phyloP scores from a whole-genome alignment of 1,140 invertebrate species.

The Solenopsis fugax region DNA sequence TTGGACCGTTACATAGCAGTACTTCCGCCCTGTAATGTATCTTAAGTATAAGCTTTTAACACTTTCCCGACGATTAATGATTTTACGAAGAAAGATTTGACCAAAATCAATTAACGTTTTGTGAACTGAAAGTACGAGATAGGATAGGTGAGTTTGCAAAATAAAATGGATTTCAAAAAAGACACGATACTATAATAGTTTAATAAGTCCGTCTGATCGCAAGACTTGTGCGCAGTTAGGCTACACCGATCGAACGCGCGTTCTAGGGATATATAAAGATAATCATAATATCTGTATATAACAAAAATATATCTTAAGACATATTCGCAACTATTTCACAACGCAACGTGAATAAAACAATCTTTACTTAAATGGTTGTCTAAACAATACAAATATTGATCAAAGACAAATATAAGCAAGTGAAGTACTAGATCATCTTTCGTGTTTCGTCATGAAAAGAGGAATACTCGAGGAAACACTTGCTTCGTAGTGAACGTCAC shows the following conservation, averaged over 20 bases:
- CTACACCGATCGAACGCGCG: constrained; percentile 2
- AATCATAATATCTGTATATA: neutral
- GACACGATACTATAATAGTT: neutral
- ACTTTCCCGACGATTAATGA: constrained; percentile 23
- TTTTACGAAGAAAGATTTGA: neutral
- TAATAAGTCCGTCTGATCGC: constrained; percentile 18
- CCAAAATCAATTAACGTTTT: neutral
- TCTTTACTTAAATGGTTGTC: too few species aligned
- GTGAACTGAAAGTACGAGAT: neutral
- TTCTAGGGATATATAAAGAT: neutral
- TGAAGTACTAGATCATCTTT: constrained; percentile 10
- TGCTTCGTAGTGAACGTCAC: constrained; percentile 34
- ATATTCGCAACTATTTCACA: too few species aligned
- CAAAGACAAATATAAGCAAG: too few species aligned
- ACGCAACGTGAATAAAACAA: too few species aligned
- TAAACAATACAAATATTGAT: too few species aligned
- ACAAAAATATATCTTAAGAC: too few species aligned
- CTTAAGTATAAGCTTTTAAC: constrained; percentile 26
- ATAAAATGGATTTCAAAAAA: constrained; percentile 25
- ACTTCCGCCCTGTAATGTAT: constrained; percentile 43
- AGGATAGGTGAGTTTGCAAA: neutral
- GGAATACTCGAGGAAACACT: neutral
- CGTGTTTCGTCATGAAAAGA: constrained; percentile 4
- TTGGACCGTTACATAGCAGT: constrained; percentile 40
- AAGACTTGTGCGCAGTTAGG: neutral